phyloP scores from a whole-genome alignment of 2,888 invertebrate species.

The Machimus atricapillus region DNA sequence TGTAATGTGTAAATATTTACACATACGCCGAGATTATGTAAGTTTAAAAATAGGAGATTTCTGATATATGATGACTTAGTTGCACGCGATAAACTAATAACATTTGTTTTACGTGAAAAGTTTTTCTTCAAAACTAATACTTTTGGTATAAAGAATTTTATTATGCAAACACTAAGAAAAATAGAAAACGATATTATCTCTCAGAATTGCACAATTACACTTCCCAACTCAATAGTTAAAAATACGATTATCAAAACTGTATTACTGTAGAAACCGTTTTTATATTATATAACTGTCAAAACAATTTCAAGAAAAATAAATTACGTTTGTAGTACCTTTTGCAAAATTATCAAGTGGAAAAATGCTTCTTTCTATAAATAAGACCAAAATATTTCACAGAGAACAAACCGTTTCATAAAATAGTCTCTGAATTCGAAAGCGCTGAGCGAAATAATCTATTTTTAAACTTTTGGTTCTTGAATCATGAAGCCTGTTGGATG shows the following conservation, averaged over 20 bases:
- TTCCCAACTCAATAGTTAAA: background rate
- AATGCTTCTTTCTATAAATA: conserved; percentile 83
- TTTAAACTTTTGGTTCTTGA: background rate
- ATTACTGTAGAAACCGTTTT: background rate
- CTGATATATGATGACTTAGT: too few species aligned
- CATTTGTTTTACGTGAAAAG: background rate
- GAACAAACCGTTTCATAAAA: background rate
- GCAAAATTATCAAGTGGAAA: conserved; percentile 64
- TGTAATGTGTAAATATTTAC: too few species aligned
- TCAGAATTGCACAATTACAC: too few species aligned
- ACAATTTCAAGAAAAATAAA: background rate
- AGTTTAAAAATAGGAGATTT: too few species aligned
- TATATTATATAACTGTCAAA: background rate
- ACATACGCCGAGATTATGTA: too few species aligned
- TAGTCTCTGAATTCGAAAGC: background rate
- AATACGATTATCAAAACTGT: background rate
- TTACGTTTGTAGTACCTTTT: background rate
- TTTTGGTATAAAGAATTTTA: background rate
- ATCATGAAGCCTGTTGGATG: background rate
- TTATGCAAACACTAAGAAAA: too few species aligned
- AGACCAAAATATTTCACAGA: conserved; percentile 67
- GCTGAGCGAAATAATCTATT: background rate
- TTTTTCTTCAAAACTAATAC: background rate
- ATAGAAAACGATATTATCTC: too few species aligned
- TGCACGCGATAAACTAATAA: background rate